phyloP scores from a whole-genome alignment of 2,113 vertebrate genomes.

The Fukomys damarensis region DNA sequence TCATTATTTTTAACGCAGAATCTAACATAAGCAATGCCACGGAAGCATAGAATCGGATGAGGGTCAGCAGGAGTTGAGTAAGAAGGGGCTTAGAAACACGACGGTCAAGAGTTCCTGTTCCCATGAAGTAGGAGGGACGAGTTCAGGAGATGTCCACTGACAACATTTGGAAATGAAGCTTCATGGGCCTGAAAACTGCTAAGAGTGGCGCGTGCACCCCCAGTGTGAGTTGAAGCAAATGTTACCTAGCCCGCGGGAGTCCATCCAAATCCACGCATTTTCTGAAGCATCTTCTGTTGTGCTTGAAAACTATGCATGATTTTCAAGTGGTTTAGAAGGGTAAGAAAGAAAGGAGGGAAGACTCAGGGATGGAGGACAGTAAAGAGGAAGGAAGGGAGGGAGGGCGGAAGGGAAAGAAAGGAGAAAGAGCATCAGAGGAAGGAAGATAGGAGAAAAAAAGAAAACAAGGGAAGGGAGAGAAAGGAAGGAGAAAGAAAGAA shows the following conservation, averaged over 20 bases:
- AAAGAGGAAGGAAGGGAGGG: neutral
- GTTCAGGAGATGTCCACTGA: neutral
- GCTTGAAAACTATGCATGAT: no score
- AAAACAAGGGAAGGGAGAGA: neutral
- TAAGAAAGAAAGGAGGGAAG: neutral
- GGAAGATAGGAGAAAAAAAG: neutral
- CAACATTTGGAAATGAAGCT: neutral
- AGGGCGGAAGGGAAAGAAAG: no score
- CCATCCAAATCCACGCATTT: neutral
- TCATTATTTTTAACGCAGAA: no score
- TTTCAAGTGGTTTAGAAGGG: neutral
- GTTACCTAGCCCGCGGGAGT: neutral
- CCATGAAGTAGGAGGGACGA: neutral
- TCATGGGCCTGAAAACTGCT: neutral
- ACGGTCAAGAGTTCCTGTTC: accelerated
- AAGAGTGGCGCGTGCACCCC: neutral
- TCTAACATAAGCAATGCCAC: neutral
- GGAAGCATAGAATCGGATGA: accelerated
- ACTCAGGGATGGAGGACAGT: neutral
- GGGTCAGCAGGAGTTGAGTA: accelerated
- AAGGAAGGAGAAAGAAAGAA: neutral
- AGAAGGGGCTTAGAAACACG: neutral
- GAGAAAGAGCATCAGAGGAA: no score
- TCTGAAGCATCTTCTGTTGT: neutral
- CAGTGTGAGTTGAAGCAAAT: neutral